Conservation (phyloP, 1,140 invertebrate species). For the Scaptomyza hsui region DNA sequence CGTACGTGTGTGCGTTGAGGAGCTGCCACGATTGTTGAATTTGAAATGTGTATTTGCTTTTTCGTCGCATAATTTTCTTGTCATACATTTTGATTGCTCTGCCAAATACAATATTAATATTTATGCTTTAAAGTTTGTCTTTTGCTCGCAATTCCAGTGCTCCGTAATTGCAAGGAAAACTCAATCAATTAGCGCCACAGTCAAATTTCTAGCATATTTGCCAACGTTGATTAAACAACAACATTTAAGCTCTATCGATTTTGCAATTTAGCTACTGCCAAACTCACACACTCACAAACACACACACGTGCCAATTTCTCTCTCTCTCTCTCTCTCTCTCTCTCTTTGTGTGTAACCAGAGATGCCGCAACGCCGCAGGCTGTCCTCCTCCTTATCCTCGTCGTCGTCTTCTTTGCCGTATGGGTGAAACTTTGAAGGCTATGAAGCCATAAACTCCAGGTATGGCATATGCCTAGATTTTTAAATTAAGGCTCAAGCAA, state of each 20-base stretch:
- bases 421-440: constrained; percentile 19
- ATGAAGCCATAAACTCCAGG: constrained; percentile 64
- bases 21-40: constrained; percentile 54
- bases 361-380: constrained; percentile 47
- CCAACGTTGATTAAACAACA: constrained; percentile 35
- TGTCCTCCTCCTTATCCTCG: constrained; percentile 2
- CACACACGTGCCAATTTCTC: constrained; percentile 9
- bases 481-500: constrained; percentile 46
- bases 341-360: constrained; percentile 54
- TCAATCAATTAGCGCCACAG: constrained; percentile 66
- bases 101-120: constrained; percentile 58
- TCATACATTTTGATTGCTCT: constrained; percentile 75
- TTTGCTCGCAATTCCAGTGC: constrained; percentile 7
- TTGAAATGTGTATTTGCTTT: constrained; percentile 56
- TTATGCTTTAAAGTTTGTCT: constrained; percentile 62
- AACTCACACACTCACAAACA: constrained; percentile 17
- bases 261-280: constrained; percentile 43
- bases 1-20: constrained; percentile 10
- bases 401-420: too few relatives aligned
- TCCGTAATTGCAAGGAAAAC: constrained; percentile 44
- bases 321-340: constrained; percentile 18
- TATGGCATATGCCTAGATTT: constrained; percentile 63
- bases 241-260: constrained; percentile 61
- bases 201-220: constrained; percentile 39
- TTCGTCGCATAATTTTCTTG: constrained; percentile 68